Base-by-base conservation (phyloP, 1,140 invertebrate species). In the Drosophila lacteicornis region DNA sequence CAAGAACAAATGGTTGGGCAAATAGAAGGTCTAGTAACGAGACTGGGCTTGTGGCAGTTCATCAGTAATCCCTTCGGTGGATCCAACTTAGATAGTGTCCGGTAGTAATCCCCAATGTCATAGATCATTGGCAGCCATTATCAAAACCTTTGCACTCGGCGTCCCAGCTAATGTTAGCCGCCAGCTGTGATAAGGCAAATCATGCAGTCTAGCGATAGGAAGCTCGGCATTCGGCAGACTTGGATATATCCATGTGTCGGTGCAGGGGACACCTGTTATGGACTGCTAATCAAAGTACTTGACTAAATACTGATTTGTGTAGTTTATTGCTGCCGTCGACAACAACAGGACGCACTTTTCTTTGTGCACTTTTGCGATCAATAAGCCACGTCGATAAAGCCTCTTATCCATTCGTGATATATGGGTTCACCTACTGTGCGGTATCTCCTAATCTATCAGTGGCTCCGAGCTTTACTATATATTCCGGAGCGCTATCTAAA, bases 261-360 rank as follows among this genome's bases (percentile, higher is more conserved):
- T 9, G 9, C 7, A 9, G n/a, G 33, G 36, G 27, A 82, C 79
- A 82, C 69, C 65, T 82, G 75, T 68, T 82, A 49, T 79, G 45
- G 30, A 43, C 12, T 27, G 30, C 58, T 70, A 85, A 85, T 85
- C 82, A 85, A 68, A 66, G 75, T 43, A 59, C 62, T 82, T 46
- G 69, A 82, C 82, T 86, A 25, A 71, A 63, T 67, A 65, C 69
- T 82, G 82, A 85, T 82, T 86, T 86, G 46, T 82, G 53, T 66
- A 15, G 42, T 46, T 74, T 73, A 73, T 53, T 47, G 27, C 47
- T 43, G 11, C 33, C 49, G 4, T 15, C 51, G 45, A 70, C 70
- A 73, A 58, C 27, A 36, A 6, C 27, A 22, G 25, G n/a, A 36
- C 49, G 33, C 46, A 66, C 27, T 49, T 45, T 66, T 53, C 45